Evolutionary conservation across 1,140 invertebrate species (phyloP).

Genomic region (Drosophila ogumai): DNA sequence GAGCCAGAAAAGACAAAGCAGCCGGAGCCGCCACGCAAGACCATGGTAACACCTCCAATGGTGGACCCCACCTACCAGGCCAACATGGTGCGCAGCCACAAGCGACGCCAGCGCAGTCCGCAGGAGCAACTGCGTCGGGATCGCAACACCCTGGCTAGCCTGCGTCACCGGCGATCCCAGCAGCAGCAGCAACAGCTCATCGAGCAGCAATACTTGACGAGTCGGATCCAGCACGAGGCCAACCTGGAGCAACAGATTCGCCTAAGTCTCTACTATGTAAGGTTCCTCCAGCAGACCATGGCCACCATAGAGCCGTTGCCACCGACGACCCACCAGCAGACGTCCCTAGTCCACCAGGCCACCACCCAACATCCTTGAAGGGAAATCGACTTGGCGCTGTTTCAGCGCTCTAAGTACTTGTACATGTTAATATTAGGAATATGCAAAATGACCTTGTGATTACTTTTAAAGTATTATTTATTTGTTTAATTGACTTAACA

Average conservation of each 20-base stretch:
- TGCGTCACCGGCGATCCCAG: constrained; percentile 51
- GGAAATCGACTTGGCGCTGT: constrained; percentile 6
- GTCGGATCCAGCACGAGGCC: constrained; percentile 46
- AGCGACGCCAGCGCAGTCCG: constrained; percentile 51
- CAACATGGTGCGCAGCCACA: constrained; percentile 57
- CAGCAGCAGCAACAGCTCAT: constrained; percentile 54
- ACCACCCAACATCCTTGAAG: constrained; percentile 29
- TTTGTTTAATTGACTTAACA: constrained; percentile 51
- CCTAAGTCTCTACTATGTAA: constrained; percentile 65
- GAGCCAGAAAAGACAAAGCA: constrained; percentile 10
- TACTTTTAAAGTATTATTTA: constrained; percentile 53
- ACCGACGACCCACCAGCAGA: constrained; percentile 8
- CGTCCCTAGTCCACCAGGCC: constrained; percentile 1
- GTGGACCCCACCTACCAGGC: constrained; percentile 46
- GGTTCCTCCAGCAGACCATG: constrained; percentile 56
- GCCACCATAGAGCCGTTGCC: constrained; percentile 24
- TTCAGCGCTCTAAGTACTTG: constrained; percentile 2
- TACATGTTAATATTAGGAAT: neutral
- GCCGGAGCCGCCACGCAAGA: constrained; percentile 5
- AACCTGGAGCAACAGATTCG: constrained; percentile 62
- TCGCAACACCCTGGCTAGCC: constrained; percentile 58
- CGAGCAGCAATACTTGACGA: constrained; percentile 53
- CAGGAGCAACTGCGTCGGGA: constrained; percentile 64
- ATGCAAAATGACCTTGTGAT: constrained; percentile 39
- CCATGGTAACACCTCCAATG: constrained; percentile 3